Evolutionary conservation across 2,113 vertebrate genomes (phyloP).

Genomic region (Protobothrops mucrosquamatus): DNA sequence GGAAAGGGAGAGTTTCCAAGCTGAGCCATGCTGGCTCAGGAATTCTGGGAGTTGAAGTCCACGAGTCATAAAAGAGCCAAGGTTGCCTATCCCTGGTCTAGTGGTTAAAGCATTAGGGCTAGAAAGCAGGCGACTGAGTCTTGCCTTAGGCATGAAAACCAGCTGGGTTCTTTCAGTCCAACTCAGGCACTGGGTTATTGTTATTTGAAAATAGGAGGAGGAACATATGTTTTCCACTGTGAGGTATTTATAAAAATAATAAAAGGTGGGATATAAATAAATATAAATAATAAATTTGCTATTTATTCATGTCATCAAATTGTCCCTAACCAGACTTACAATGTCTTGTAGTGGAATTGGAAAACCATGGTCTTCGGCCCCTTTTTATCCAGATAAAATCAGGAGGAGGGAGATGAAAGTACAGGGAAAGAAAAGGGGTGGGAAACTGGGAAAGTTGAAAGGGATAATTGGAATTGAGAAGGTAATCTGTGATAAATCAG

Average conservation of each 20-base stretch:
- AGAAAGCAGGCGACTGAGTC: neutral
- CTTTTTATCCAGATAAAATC: neutral
- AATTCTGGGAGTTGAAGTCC: no score
- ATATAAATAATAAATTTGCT: neutral
- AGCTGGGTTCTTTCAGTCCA: neutral
- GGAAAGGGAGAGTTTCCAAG: no score
- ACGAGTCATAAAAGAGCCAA: no score
- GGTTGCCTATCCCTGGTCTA: neutral
- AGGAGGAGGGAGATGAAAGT: neutral
- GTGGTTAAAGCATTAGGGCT: neutral
- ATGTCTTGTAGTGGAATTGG: neutral
- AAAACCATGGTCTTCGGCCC: neutral
- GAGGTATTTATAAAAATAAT: neutral
- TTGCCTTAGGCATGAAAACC: neutral
- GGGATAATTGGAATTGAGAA: neutral
- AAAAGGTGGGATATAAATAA: neutral
- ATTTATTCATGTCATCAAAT: neutral
- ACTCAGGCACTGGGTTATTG: neutral
- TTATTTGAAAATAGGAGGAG: neutral
- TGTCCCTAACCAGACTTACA: neutral
- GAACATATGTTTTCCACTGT: neutral
- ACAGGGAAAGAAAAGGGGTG: neutral
- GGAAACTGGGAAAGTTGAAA: neutral
- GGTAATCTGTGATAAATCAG: neutral
- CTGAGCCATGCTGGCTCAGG: no score